Conservation (phyloP, 2,113 vertebrate species). For the Rhea americana region DNA sequence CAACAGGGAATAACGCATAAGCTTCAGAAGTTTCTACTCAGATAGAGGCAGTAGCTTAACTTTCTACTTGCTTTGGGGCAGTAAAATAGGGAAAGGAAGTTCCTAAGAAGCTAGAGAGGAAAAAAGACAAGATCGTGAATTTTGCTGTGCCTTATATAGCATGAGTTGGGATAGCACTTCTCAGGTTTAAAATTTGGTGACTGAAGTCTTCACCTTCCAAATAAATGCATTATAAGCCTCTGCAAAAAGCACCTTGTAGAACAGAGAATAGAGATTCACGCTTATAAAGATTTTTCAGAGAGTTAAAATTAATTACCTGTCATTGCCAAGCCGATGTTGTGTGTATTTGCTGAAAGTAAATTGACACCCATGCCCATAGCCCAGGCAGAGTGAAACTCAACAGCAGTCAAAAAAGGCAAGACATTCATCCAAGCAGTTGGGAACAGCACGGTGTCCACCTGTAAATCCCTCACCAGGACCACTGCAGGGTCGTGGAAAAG, state of each 20-base stretch:
- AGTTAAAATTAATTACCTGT: conserved; percentile 66
- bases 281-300: background rate
- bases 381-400: conserved; percentile 75
- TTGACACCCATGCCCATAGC: conserved; percentile 71
- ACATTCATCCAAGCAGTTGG: conserved; percentile 71
- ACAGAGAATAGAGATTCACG: background rate
- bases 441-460: conserved; percentile 74
- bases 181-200: background rate
- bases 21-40: background rate
- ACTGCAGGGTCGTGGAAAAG: conserved; percentile 82
- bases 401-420: conserved; percentile 66
- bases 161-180: background rate
- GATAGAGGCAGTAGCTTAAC: background rate
- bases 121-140: background rate
- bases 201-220: background rate
- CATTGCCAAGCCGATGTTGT: conserved; percentile 71
- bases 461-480: conserved; percentile 73
- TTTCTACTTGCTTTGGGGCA: background rate
- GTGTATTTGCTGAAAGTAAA: conserved; percentile 76
- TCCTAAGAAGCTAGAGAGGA: background rate
- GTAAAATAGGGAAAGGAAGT: background rate
- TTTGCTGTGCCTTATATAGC: background rate
- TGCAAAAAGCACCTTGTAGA: background rate
- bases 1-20: background rate
- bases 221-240: background rate